A percentile compares a stretch with the other conserved stretches of the same genome.
These are phyloP conservation scores for Caenorhabditis sp. DNA, from an alignment of 2,888 invertebrate genomes.

Conservation along the genomic window DNA sequence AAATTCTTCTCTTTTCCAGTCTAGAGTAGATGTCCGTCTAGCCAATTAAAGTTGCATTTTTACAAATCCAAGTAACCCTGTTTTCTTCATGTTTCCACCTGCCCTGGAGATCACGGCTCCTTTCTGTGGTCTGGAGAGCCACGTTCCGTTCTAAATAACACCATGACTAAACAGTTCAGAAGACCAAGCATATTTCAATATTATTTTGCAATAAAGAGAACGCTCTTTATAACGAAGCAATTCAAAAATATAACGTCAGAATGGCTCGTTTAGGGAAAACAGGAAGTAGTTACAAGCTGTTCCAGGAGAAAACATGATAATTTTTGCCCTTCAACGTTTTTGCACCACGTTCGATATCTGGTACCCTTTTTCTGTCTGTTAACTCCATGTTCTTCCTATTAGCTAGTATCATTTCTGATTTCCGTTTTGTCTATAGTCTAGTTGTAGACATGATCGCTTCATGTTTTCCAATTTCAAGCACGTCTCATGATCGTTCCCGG, in stretches of 20 bases:
- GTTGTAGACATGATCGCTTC: background rate
- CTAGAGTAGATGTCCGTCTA: too few species aligned
- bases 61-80: background rate
- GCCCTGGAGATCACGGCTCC: background rate
- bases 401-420: too few species aligned
- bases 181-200: background rate
- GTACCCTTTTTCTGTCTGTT: too few species aligned
- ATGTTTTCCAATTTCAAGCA: constrained; percentile 5
- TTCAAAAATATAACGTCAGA: constrained; percentile 10
- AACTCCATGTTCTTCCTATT: background rate
- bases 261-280: constrained; percentile 2
- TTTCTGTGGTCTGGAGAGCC: background rate
- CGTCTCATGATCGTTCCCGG: background rate
- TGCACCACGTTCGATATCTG: too few species aligned
- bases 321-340: too few species aligned
- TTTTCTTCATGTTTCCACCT: constrained; percentile 5
- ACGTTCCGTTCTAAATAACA: background rate
- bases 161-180: constrained; percentile 11
- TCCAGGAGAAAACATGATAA: too few species aligned
- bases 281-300: background rate
- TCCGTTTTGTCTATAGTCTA: constrained; percentile 10
- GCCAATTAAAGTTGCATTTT: background rate
- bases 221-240: background rate
- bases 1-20: background rate
- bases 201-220: background rate